phyloP scores from a whole-genome alignment of 2,888 invertebrate genomes.

The Scelioninae gen. 2 region DNA sequence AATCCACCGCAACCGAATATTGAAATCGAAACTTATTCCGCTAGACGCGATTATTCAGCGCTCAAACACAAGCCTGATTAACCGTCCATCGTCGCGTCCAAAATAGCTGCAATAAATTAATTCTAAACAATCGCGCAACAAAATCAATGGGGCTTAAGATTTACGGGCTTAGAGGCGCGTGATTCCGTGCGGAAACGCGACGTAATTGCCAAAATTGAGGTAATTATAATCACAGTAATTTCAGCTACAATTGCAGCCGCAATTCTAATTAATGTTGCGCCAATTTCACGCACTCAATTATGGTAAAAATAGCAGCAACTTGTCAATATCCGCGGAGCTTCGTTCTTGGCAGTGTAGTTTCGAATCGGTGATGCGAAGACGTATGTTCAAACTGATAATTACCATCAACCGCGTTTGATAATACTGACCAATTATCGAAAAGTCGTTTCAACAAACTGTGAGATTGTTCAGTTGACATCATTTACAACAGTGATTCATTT shows the following conservation, averaged over 20 bases:
- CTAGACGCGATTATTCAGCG: conserved; percentile 12
- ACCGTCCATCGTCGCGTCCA: conserved; percentile 10
- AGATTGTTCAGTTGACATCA: too few relatives aligned
- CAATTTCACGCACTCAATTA: conserved; percentile 42
- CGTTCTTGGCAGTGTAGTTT: too few relatives aligned
- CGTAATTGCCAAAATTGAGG: conserved; percentile 43
- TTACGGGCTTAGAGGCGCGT: conserved; percentile 11
- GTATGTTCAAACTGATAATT: too few relatives aligned
- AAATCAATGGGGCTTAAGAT: conserved; percentile 23
- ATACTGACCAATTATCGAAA: too few relatives aligned
- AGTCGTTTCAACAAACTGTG: too few relatives aligned
- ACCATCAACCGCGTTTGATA: too few relatives aligned
- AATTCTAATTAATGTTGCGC: conserved; percentile 26
- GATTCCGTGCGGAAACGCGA: too few relatives aligned
- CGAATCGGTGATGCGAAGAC: too few relatives aligned
- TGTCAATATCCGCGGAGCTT: conserved; percentile 27
- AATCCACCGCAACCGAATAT: background rate
- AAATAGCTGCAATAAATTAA: conserved; percentile 24
- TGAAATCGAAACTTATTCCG: conserved; percentile 28
- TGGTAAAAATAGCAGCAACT: conserved; percentile 9
- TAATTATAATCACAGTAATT: conserved; percentile 41
- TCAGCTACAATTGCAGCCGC: conserved; percentile 35
- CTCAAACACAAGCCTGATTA: conserved; percentile 28
- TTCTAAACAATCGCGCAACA: conserved; percentile 32
- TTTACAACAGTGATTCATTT: too few relatives aligned